Evolutionary conservation across 2,888 invertebrate genomes (phyloP), one percentile per base, ranked within the genome.

Genomic region (Coelopa pilipes): DNA sequence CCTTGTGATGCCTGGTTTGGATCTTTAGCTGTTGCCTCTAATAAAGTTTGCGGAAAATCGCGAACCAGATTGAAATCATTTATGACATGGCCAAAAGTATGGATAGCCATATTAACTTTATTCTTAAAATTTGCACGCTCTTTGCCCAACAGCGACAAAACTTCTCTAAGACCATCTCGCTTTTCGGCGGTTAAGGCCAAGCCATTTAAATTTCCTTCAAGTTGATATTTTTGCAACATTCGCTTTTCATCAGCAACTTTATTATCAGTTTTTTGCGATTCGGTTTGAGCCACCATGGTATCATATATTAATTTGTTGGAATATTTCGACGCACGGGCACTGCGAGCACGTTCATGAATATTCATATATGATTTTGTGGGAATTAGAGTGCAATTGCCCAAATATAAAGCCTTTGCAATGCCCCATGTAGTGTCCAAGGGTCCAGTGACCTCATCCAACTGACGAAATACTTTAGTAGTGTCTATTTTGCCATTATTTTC

Each of bases 391-490:
- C 92, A 93, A 82, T 94, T 94, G 7, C 94, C 93, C 68, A 94
- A 88, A 83, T 94, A 96, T 13, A 97, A 86, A 4, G 94, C 92
- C 87, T 96, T 96, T 0, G 96, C 93, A 80, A 96, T 90, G 12
- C 95, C 95, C 95, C 96, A 96, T 4, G 95, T 95, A 67, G 92
- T 91, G 83, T 95, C 94, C 66, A 98, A 87, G 12, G 94, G 92
- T 0, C 90, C 89, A 49, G 92, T 92, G 1, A 92, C 85, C 79
- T 90, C 90, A 84, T 98, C 96, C 45, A 97, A 83, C 0, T 94
- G 93, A 77, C 91, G 89, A 76, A 96, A 90, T 66, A 95, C 93
- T 63, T 93, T 89, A 85, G 93, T 90, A 70, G 90, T 88, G 60
- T 89, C 83, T 7, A 76, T 72, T 72, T 80, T 79, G 3, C 73